These are phyloP conservation scores for Actenoides hombroni DNA, from an alignment of 2,113 vertebrate species.

Conservation along the genomic window DNA sequence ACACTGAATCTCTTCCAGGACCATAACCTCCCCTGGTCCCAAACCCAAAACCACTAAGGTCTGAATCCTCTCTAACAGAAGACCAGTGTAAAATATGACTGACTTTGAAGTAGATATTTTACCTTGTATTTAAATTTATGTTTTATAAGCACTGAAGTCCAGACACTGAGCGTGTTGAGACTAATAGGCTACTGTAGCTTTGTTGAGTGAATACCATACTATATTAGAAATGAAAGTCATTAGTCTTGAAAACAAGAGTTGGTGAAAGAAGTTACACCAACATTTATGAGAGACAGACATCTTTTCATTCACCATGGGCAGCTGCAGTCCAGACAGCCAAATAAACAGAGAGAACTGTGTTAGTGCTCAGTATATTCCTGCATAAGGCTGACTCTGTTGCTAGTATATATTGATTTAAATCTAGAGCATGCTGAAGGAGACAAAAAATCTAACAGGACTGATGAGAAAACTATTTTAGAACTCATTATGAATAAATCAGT, in stretches of 20 bases:
- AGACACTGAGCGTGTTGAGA: background rate
- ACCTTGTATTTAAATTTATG: background rate
- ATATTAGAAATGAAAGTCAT: background rate
- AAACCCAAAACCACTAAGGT: background rate
- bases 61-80: background rate
- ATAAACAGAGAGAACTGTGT: slow-evolving; percentile 36
- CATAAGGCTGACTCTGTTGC: background rate
- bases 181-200: background rate
- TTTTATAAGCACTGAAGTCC: background rate
- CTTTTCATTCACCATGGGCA: slow-evolving; percentile 36
- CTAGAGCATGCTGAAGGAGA: background rate
- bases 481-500: background rate
- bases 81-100: background rate
- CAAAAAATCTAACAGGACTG: background rate
- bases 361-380: background rate
- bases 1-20: background rate
- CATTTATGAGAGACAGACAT: background rate
- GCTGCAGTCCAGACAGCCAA: slow-evolving; percentile 38
- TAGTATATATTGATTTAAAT: slow-evolving; percentile 18
- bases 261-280: slow-evolving; percentile 7
- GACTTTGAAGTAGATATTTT: background rate
- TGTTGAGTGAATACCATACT: background rate
- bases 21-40: rapidly evolving
- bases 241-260: background rate
- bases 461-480: background rate